Evolutionary conservation across 53 echinoderm and acorn worm species (phyloP).

Genomic region (Crossaster papposus): DNA sequence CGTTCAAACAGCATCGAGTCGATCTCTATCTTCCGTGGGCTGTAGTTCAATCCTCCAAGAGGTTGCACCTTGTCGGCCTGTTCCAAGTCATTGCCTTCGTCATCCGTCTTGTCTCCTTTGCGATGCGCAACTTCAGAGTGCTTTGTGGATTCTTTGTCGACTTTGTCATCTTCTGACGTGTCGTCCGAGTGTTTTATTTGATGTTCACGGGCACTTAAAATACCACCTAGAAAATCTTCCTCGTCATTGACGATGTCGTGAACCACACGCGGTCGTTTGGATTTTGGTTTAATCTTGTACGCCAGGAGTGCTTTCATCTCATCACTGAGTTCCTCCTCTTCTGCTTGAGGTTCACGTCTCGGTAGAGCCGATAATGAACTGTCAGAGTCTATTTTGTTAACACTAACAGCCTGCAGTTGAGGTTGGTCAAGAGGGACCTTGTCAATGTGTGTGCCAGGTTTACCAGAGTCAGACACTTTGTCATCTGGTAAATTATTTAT

Average conservation of each 20-base stretch:
- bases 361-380: neutral
- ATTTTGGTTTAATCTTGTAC: constrained; percentile 20
- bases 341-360: neutral
- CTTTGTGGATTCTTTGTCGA: constrained; percentile 10
- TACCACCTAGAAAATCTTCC: constrained; percentile 35
- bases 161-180: constrained; percentile 5
- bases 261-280: neutral
- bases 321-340: constrained; percentile 27
- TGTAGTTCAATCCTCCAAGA: constrained; percentile 38
- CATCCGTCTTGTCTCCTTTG: constrained; percentile 39
- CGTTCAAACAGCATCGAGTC: neutral
- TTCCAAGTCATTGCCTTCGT: constrained; percentile 37
- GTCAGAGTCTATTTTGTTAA: neutral
- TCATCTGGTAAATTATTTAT: neutral
- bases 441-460: neutral
- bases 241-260: constrained; percentile 9
- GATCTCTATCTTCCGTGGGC: constrained; percentile 47
- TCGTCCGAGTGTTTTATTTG: constrained; percentile 19
- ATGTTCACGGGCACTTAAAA: constrained; percentile 34
- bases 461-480: constrained; percentile 13
- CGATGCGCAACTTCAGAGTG: constrained; percentile 4
- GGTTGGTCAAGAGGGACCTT: neutral
- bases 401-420: neutral
- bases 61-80: constrained; percentile 33
- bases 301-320: constrained; percentile 47